These are phyloP conservation scores for Lamproptera curius DNA, from an alignment of 2,888 invertebrate species.

Conservation along the genomic window DNA sequence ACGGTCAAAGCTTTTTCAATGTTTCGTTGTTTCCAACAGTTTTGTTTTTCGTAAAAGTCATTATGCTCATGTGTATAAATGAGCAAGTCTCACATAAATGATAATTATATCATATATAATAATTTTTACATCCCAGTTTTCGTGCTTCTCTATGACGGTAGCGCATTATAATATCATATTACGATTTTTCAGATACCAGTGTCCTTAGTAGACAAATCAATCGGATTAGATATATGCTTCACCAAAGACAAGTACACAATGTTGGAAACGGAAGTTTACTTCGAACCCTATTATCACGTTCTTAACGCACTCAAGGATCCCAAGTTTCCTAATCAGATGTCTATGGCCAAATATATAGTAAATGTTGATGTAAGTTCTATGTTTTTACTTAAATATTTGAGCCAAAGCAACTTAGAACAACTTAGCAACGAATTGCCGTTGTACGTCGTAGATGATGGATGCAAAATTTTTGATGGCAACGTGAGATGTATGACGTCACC, in stretches of 20 bases:
- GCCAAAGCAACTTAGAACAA: not conserved
- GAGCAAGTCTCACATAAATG: too few relatives aligned
- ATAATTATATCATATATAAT: too few relatives aligned
- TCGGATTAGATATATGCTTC: constrained; percentile 34
- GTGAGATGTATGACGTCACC: too few relatives aligned
- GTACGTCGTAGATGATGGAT: too few relatives aligned
- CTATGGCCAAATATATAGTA: constrained; percentile 84
- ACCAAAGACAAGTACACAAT: constrained; percentile 64
- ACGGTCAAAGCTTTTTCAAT: too few relatives aligned
- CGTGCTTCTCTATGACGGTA: too few relatives aligned
- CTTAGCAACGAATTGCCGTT: not conserved
- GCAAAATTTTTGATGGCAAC: too few relatives aligned
- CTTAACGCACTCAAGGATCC: constrained; percentile 81
- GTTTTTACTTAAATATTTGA: not conserved
- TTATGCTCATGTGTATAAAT: too few relatives aligned
- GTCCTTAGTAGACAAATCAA: constrained; percentile 35
- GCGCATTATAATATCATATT: too few relatives aligned
- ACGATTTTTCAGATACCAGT: constrained; percentile 50
- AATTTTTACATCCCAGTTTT: too few relatives aligned
- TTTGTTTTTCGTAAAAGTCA: too few relatives aligned
- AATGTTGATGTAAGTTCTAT: constrained; percentile 64
- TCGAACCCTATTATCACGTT: constrained; percentile 88
- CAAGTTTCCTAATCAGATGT: constrained; percentile 72
- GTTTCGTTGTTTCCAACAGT: too few relatives aligned
- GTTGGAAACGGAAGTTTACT: constrained; percentile 88